phyloP scores from a whole-genome alignment of 2,797 vertebrate species.

The Chromis chromis region DNA sequence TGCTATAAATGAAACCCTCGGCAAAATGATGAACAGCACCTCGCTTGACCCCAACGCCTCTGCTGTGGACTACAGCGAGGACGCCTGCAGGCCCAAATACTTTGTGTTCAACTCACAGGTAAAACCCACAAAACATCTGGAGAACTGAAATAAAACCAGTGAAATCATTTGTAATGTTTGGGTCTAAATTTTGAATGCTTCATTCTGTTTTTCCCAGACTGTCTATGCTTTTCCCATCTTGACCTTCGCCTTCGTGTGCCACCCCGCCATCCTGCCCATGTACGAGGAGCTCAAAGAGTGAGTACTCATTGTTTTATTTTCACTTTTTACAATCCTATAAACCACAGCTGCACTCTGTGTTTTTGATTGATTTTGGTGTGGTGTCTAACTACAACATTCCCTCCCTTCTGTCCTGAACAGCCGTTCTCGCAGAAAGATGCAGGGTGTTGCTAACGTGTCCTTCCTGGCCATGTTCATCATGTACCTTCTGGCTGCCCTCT shows the following conservation, averaged over 20 bases:
- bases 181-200: not conserved
- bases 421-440: constrained; percentile 94
- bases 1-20: constrained; percentile 69
- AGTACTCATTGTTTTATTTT: constrained; percentile 42
- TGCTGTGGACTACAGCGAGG: constrained; percentile 71
- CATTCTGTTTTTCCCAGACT: constrained; percentile 81
- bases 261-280: constrained; percentile 97
- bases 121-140: not conserved
- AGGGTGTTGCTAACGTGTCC: constrained; percentile 95
- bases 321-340: not conserved
- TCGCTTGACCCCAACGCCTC: constrained; percentile 41
- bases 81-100: constrained; percentile 90
- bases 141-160: not conserved
- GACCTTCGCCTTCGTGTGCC: constrained; percentile 97
- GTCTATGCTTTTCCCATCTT: constrained; percentile 97
- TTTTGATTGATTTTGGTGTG: not conserved
- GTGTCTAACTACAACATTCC: constrained; percentile 1
- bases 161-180: not conserved
- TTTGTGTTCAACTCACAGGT: constrained; percentile 97
- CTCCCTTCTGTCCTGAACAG: constrained; percentile 71
- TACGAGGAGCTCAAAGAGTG: constrained; percentile 97
- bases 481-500: constrained; percentile 97
- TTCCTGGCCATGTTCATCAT: constrained; percentile 97
- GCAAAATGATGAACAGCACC: constrained; percentile 78
- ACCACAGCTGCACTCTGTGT: not conserved